phyloP scores from a whole-genome alignment of 2,797 vertebrate species.

The Gallinago solitaria region DNA sequence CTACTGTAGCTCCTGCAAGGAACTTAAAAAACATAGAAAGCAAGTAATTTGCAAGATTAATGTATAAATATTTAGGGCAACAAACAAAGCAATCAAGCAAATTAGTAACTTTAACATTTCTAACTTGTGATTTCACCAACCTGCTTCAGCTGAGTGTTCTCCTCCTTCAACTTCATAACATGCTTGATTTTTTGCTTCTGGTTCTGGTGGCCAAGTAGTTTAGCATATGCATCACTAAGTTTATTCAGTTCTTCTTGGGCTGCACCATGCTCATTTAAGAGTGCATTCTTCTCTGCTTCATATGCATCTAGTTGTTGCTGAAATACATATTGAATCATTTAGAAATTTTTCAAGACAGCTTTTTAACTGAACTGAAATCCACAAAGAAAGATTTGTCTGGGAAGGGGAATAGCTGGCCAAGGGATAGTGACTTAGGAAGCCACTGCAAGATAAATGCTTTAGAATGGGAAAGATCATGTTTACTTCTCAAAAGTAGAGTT shows the following conservation, averaged over 20 bases:
- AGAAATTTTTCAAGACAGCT: background rate
- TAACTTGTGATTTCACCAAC: conserved; percentile 69
- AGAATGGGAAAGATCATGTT: background rate
- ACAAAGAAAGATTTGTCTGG: background rate
- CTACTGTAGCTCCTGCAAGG: background rate
- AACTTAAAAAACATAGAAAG: background rate
- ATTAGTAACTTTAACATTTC: rapidly evolving
- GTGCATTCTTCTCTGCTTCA: conserved; percentile 86
- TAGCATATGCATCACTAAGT: conserved; percentile 89
- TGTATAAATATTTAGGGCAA: background rate
- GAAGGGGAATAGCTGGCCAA: background rate
- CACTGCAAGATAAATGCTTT: background rate
- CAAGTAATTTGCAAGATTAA: background rate
- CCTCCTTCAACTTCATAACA: conserved; percentile 93
- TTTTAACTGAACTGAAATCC: background rate
- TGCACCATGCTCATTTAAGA: conserved; percentile 88
- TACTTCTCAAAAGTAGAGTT: background rate
- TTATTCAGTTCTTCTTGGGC: conserved; percentile 92
- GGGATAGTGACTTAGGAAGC: background rate
- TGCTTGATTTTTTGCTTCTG: conserved; percentile 98
- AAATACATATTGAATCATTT: background rate
- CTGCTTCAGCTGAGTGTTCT: conserved; percentile 89
- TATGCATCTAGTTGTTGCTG: conserved; percentile 92
- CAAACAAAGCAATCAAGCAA: background rate
- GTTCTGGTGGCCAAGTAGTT: conserved; percentile 94